Evolutionary conservation across 2,113 vertebrate genomes (phyloP).

Genomic region (Morone saxatilis): DNA sequence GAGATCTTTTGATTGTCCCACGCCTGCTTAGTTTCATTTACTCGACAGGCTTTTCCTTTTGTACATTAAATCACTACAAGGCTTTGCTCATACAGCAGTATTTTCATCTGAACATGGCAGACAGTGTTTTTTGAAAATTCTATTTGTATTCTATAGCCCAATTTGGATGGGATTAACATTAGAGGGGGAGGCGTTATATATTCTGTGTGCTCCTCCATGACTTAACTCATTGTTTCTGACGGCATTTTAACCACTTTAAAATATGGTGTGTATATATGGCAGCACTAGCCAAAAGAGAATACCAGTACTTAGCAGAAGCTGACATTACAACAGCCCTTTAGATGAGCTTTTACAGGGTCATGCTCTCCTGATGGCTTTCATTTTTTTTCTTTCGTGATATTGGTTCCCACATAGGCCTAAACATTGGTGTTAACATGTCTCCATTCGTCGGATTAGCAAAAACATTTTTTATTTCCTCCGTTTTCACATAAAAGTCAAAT

Average conservation of each 20-base stretch:
- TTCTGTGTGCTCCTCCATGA: not conserved
- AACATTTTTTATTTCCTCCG: not conserved
- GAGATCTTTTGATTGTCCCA: constrained; percentile 40
- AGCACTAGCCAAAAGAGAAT: too few species aligned
- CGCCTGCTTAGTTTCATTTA: constrained; percentile 16
- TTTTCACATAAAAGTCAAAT: not conserved
- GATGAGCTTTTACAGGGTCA: not conserved
- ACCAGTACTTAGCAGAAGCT: not conserved
- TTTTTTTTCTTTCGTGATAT: too few species aligned
- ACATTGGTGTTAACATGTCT: not conserved
- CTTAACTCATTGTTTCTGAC: not conserved
- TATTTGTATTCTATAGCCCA: not conserved
- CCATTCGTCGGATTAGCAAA: not conserved
- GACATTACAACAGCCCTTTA: not conserved
- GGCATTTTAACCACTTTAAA: not conserved
- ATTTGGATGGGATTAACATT: not conserved
- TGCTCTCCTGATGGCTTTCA: too few species aligned
- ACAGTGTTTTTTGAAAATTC: not conserved
- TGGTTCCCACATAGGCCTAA: not conserved
- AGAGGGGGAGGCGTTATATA: not conserved
- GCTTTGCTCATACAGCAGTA: not conserved
- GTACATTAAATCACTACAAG: not conserved
- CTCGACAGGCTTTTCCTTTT: not conserved
- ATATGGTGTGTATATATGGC: not conserved
- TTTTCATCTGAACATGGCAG: not conserved